Conservation (phyloP, 92 coral and sea anemone genomes). For the Heteractis magnifica region DNA sequence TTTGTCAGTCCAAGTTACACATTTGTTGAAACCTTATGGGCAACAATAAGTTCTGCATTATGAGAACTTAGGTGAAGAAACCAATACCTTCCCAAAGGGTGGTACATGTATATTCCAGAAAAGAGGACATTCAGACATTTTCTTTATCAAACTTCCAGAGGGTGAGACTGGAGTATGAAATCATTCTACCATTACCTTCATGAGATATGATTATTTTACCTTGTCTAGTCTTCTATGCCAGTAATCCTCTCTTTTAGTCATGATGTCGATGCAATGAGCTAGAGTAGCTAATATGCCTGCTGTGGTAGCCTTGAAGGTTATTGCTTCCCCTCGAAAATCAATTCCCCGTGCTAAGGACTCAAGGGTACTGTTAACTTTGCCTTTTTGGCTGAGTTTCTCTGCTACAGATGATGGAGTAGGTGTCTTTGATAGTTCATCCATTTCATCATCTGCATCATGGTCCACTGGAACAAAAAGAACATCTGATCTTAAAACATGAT, state of each 20-base stretch:
- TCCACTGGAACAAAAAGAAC: slow-evolving; percentile 51
- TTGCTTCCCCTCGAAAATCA: slow-evolving; percentile 95
- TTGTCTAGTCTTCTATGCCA: slow-evolving; percentile 91
- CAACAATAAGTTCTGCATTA: too few species aligned
- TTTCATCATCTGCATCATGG: slow-evolving; percentile 98
- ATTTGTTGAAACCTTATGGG: too few species aligned
- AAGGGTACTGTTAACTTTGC: slow-evolving; percentile 46
- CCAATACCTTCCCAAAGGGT: too few species aligned
- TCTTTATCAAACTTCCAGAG: too few species aligned
- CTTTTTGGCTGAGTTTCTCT: slow-evolving; percentile 52
- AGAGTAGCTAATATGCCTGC: slow-evolving; percentile 93
- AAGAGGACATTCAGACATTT: too few species aligned
- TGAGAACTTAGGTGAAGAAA: too few species aligned
- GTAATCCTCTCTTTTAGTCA: slow-evolving; percentile 91
- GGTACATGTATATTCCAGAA: too few species aligned
- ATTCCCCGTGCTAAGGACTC: slow-evolving; percentile 79
- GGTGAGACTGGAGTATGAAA: background rate
- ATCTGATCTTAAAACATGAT: background rate
- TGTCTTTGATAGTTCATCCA: slow-evolving; percentile 97
- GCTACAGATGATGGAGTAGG: slow-evolving; percentile 89
- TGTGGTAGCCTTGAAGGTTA: slow-evolving; percentile 97
- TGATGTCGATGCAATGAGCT: slow-evolving; percentile 89
- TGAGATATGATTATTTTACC: slow-evolving; percentile 38
- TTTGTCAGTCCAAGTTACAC: too few species aligned
- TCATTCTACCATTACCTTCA: background rate